phyloP scores from a whole-genome alignment of 2,888 invertebrate species.

The Herminia tarsipennalis region DNA sequence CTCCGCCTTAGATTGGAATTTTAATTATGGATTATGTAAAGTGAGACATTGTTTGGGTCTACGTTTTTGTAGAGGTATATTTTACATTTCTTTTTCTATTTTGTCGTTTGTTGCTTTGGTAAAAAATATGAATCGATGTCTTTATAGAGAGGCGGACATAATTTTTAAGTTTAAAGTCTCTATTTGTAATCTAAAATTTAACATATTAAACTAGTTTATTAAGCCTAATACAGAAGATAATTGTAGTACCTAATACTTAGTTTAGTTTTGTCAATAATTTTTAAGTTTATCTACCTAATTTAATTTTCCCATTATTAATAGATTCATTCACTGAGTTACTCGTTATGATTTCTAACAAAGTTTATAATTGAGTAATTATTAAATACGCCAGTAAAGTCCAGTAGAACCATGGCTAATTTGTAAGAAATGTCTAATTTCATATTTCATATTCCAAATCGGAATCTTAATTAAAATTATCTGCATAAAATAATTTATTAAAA shows the following conservation, averaged over 20 bases:
- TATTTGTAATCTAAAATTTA: neutral
- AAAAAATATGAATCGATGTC: neutral
- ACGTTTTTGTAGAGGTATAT: slow-evolving; percentile 14
- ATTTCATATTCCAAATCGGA: slow-evolving; percentile 1
- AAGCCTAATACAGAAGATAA: too few relatives aligned
- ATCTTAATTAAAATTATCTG: slow-evolving; percentile 8
- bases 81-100: neutral
- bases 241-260: neutral
- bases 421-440: neutral
- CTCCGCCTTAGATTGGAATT: slow-evolving; percentile 48
- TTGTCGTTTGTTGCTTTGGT: neutral
- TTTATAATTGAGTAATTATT: slow-evolving; percentile 1
- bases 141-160: neutral
- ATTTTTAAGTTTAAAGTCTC: neutral
- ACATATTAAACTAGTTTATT: neutral
- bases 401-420: neutral
- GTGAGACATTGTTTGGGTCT: slow-evolving; percentile 26
- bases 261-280: too few relatives aligned
- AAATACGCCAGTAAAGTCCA: too few relatives aligned
- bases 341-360: too few relatives aligned
- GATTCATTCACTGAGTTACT: too few relatives aligned
- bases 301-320: too few relatives aligned
- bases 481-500: slow-evolving; percentile 11
- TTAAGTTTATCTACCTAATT: too few relatives aligned
- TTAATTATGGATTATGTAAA: slow-evolving; percentile 40